Percentiles rank a stretch among this genome's conserved stretches.
Evolutionary conservation across 2,888 invertebrate genomes (phyloP).

Genomic region (Standfussiana lucernea): DNA sequence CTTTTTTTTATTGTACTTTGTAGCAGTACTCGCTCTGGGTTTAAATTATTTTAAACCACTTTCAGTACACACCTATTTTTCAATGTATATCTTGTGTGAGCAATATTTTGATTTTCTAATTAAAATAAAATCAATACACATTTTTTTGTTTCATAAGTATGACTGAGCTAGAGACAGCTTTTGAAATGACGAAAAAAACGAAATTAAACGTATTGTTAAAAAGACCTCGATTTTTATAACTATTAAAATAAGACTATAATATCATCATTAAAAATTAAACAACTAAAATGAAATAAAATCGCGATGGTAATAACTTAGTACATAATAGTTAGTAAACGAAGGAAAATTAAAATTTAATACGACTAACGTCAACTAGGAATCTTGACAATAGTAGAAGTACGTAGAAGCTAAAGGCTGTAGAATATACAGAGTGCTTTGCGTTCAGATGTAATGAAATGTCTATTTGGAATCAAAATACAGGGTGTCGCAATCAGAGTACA

Average conservation of each 20-base stretch:
- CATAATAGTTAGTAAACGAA: constrained; percentile 53
- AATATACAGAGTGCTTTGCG: constrained; percentile 85
- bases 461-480: constrained; percentile 82
- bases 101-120: constrained; percentile 42
- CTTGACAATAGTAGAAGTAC: constrained; percentile 89
- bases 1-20: constrained; percentile 27
- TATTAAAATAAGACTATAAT: constrained; percentile 44
- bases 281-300: constrained; percentile 60
- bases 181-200: constrained; percentile 32
- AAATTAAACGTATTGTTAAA: constrained; percentile 16
- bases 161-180: constrained; percentile 41
- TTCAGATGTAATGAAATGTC: constrained; percentile 71
- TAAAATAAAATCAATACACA: constrained; percentile 38
- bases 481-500: constrained; percentile 78
- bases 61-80: constrained; percentile 9
- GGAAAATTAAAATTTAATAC: constrained; percentile 69
- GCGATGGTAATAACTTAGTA: constrained; percentile 61
- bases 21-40: constrained; percentile 23
- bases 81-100: constrained; percentile 4
- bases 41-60: constrained; percentile 24
- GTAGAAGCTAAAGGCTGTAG: constrained; percentile 87
- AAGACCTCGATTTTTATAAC: constrained; percentile 38
- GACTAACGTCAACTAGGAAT: constrained; percentile 82
- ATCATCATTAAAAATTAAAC: constrained; percentile 39
- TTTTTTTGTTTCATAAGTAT: constrained; percentile 18